phyloP scores from a whole-genome alignment of 2,797 vertebrate species.

The Cuniculus paca region DNA sequence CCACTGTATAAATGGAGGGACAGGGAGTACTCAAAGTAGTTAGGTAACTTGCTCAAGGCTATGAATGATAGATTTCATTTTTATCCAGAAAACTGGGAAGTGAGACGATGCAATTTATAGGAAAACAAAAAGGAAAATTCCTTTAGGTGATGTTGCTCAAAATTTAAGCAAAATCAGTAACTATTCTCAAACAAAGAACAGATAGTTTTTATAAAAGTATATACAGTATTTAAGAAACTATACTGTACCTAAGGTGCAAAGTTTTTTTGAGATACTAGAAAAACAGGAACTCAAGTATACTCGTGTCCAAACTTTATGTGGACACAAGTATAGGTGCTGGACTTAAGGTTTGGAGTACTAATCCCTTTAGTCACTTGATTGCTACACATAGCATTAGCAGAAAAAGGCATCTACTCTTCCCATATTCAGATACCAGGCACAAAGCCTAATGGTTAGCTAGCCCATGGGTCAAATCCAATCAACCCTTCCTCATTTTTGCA shows the following conservation, averaged over 20 bases:
- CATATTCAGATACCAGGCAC: neutral
- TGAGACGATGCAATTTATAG: neutral
- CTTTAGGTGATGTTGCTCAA: neutral
- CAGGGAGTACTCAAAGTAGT: neutral
- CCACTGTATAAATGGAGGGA: neutral
- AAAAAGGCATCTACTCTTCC: neutral
- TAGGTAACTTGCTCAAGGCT: neutral
- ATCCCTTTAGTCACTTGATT: neutral
- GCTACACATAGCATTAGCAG: neutral
- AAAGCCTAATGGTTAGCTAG: neutral
- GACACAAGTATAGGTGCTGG: neutral
- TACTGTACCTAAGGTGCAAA: neutral
- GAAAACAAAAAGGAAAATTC: neutral
- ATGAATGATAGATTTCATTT: slow-evolving; percentile 28
- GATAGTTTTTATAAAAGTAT: neutral
- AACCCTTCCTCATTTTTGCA: neutral
- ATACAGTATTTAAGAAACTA: neutral
- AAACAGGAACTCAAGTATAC: neutral
- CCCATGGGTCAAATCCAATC: neutral
- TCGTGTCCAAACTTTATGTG: neutral
- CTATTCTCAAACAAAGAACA: neutral
- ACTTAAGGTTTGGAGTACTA: neutral
- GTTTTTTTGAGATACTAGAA: slow-evolving; percentile 6
- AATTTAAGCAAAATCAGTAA: slow-evolving; percentile 21
- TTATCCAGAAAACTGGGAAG: neutral